Percentiles rank a stretch among this genome's conserved stretches.
These are phyloP conservation scores for Psettodes erumei DNA, from an alignment of 2,113 vertebrate genomes.

Conservation along the genomic window DNA sequence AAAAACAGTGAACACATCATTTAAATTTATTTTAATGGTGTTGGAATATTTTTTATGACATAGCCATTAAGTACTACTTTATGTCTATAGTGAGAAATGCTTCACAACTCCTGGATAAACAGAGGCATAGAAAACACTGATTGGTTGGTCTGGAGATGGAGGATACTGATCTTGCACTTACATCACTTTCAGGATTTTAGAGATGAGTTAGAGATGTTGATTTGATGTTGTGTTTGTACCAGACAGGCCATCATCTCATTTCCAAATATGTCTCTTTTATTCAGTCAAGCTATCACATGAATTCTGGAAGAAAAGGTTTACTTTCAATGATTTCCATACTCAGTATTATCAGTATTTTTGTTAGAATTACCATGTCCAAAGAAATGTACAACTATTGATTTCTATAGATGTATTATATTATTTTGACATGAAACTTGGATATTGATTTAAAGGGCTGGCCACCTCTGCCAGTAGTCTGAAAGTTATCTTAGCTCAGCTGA, in stretches of 20 bases:
- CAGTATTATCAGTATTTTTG: constrained; percentile 55
- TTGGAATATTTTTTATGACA: constrained; percentile 37
- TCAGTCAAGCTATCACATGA: constrained; percentile 16
- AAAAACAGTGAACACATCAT: constrained; percentile 39
- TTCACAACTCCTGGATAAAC: constrained; percentile 2
- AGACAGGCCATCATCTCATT: constrained; percentile 34
- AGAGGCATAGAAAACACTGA: constrained; percentile 2
- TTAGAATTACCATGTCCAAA: constrained; percentile 33
- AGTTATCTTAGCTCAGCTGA: constrained; percentile 48
- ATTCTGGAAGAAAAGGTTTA: constrained; percentile 51
- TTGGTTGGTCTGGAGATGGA: constrained; percentile 56
- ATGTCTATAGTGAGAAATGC: constrained; percentile 11
- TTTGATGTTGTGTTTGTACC: constrained; percentile 29
- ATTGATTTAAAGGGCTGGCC: constrained; percentile 49
- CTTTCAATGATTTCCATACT: constrained; percentile 34
- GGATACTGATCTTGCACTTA: constrained; percentile 12
- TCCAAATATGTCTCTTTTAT: constrained; percentile 8
- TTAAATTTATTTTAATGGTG: constrained; percentile 39
- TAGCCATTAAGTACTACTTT: constrained; percentile 30
- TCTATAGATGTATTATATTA: constrained; percentile 44
- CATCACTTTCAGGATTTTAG: constrained; percentile 5
- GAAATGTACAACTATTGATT: constrained; percentile 41
- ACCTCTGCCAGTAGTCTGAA: constrained; percentile 46
- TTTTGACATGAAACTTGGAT: constrained; percentile 28
- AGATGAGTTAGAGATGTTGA: constrained; percentile 20